Evolutionary conservation across 2,113 vertebrate species (phyloP).

Genomic region (Eublepharis macularius): DNA sequence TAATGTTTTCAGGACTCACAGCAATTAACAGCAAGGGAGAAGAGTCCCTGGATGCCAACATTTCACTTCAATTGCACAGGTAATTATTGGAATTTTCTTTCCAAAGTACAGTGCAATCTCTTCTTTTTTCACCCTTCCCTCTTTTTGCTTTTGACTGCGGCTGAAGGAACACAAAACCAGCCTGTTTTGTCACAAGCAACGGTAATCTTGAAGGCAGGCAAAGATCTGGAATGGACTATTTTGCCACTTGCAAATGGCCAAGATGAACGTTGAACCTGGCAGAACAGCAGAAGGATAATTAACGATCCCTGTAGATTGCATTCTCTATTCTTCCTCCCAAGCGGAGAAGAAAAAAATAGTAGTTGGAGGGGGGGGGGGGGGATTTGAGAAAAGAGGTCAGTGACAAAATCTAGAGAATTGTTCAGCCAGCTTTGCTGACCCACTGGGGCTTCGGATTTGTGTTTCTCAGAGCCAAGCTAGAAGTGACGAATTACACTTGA

Average conservation of each 20-base stretch:
- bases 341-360: background rate
- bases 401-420: too few species aligned
- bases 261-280: constrained; percentile 49
- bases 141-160: constrained; percentile 14
- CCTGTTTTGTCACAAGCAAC: constrained; percentile 18
- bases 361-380: background rate
- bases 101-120: background rate
- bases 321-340: background rate
- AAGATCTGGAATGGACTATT: constrained; percentile 36
- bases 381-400: background rate
- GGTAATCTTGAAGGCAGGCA: constrained; percentile 40
- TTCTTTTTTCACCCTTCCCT: background rate
- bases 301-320: constrained; percentile 28
- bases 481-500: too few species aligned
- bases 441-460: background rate
- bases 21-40: constrained; percentile 42
- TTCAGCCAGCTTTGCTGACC: background rate
- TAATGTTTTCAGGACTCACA: constrained; percentile 47
- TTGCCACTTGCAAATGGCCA: background rate
- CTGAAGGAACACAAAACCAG: constrained; percentile 13
- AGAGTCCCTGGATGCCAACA: constrained; percentile 14
- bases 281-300: background rate
- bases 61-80: constrained; percentile 25
- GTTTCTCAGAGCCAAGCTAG: background rate
- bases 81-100: constrained; percentile 3